Conservation (phyloP, 2,888 invertebrate species). For the Eupithecia centaureata region DNA sequence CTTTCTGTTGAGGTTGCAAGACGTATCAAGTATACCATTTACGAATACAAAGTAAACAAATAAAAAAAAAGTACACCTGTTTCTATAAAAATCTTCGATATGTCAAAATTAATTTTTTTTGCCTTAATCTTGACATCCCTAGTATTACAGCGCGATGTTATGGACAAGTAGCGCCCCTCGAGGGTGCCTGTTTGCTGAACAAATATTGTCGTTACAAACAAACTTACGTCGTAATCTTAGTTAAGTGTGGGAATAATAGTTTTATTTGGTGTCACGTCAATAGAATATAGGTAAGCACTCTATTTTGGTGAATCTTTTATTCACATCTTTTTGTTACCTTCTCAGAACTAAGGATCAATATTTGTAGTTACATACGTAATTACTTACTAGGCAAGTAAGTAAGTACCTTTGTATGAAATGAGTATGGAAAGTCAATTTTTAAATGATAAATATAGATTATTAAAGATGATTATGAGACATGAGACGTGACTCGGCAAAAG, state of each 20-base stretch:
- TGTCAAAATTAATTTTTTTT: not conserved
- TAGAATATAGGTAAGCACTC: conserved; percentile 17
- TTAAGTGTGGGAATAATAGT: conserved; percentile 62
- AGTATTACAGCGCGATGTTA: conserved; percentile 56
- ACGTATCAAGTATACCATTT: too few species aligned
- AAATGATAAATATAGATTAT: too few species aligned
- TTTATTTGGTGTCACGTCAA: conserved; percentile 47
- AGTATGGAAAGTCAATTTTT: too few species aligned
- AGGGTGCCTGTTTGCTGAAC: conserved; percentile 63
- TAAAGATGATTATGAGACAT: too few species aligned
- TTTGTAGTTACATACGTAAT: not conserved
- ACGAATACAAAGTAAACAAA: too few species aligned
- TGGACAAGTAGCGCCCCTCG: conserved; percentile 68
- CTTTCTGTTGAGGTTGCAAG: too few species aligned
- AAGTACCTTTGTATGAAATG: too few species aligned
- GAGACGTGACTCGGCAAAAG: too few species aligned
- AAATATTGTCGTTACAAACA: conserved; percentile 76
- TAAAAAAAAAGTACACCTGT: too few species aligned
- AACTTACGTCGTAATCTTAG: conserved; percentile 70
- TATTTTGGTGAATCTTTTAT: conserved; percentile 2
- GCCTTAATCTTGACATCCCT: conserved; percentile 40
- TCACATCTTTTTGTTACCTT: not conserved
- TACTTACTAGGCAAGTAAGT: not conserved
- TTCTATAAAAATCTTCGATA: too few species aligned
- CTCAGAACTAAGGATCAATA: too few species aligned